Evolutionary conservation across 2,888 invertebrate genomes (phyloP), one percentile per base, ranked within the genome.

Genomic region (Pristionchus fissidentatus): DNA sequence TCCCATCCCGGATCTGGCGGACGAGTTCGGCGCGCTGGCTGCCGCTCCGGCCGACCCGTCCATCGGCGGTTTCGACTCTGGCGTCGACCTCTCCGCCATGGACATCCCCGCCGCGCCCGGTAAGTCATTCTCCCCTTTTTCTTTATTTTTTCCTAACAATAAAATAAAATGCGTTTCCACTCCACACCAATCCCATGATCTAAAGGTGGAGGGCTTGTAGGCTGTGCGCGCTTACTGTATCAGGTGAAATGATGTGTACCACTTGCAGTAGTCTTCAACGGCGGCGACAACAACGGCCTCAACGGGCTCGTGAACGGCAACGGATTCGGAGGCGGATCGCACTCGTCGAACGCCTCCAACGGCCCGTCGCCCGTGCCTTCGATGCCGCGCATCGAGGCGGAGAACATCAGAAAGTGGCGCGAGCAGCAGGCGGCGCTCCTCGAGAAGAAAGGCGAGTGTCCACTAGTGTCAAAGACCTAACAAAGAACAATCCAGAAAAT

Each of bases 391-490:
- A 90, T 90, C 8, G 93, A 93, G 86, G 98, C 98, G 0, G 98
- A 98, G 92, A 97, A 97, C 93, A 98, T 98, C 85, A 95, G 94
- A 86, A 95, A 96, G 91, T 99, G 98, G 99, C 94, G 97, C 87
- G 98, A 98, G 93, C 97, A 98, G 92, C 97, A 97, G 92, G 95
- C 96, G 91, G 94, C 95, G 87, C 95, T 96, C 90, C 94, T 97
- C 77, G 96, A 84, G 41, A 85, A 89, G 83, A 91, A 92, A 85
- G 90, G 90, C 88, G 15, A 8, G 38, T 60, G 8, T 78, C 4
- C 8, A 32, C 2, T 43, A 77, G 2, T 22, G 4, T 41, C 41
- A 7, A 70, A 66, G 1, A 66, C 5, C 35, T 13, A 35, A 62
- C 35, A 49, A 49, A 49, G 49, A 10, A 49, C 10, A 49, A 15